A percentile compares a stretch with the other conserved stretches of the same genome.
These are phyloP conservation scores for Acleris emargana DNA, from an alignment of 2,888 invertebrate genomes.

Conservation along the genomic window DNA sequence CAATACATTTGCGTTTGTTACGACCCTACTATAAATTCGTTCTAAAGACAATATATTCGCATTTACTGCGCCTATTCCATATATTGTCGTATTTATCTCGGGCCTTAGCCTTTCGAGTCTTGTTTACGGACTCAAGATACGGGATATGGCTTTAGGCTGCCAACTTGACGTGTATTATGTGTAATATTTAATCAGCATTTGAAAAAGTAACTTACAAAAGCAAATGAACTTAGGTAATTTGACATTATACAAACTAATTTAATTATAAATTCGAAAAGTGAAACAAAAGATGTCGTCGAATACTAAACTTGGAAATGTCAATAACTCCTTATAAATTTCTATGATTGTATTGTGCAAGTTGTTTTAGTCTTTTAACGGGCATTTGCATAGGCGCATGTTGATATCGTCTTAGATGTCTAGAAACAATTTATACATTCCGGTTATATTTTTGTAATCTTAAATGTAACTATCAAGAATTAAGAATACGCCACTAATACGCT, in stretches of 20 bases:
- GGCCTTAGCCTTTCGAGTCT: no score
- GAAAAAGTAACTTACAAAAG: neutral
- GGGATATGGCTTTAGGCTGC: conserved; percentile 1
- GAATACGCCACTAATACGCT: no score
- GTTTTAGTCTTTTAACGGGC: no score
- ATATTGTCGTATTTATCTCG: conserved; percentile 18
- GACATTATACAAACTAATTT: neutral
- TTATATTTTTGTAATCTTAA: no score
- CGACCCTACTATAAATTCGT: neutral
- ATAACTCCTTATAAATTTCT: no score
- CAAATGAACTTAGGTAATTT: neutral
- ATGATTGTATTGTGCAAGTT: no score
- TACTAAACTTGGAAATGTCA: no score
- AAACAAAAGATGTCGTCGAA: neutral
- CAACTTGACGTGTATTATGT: conserved; percentile 3
- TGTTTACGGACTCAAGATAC: conserved; percentile 11
- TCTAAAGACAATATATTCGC: conserved; percentile 1
- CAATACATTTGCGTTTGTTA: neutral
- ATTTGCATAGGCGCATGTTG: no score
- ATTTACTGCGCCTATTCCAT: conserved; percentile 9
- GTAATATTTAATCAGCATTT: conserved; percentile 5
- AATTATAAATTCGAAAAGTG: neutral
- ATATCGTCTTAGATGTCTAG: no score
- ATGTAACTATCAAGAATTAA: no score
- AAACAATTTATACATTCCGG: no score